Base-by-base conservation (phyloP, 2,113 vertebrate genomes). In the Platysteira castanea region DNA sequence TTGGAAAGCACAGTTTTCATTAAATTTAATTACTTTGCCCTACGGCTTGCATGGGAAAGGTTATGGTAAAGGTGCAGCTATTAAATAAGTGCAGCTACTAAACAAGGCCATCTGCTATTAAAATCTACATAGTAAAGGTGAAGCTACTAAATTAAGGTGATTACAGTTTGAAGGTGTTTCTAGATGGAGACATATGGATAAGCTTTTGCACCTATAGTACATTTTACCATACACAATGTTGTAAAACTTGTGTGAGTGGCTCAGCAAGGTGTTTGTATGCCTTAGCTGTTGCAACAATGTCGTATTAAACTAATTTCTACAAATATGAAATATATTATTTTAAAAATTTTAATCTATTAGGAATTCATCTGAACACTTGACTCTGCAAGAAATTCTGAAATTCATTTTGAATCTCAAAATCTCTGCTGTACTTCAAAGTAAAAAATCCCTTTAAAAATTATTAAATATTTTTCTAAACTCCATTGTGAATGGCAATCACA, bases 81-180 rank as follows among this genome's bases (percentile, higher is more conserved):
- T 80, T 92, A 90, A 91, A 79, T 69, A 74, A 88, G 13, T 54
- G 44, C 24, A 92, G 75, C 80, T 89, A 75, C 85, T 89, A 95
- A 87, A 92, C 67, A 95, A 84, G 75, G 65, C 63, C 83, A 89
- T 54, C 31, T 78, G 44, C 57, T 88, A 86, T 82, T 91, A 94
- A 96, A 96, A 96, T 87, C 70, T 87, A 85, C 93, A 73, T n/a
- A 80, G 69, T 81, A 96, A 95, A 96, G 85, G 74, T 85, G 80
- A 91, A 84, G 89, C 80, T 92, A 86, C 76, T 84, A 96, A 94
- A 95, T 82, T 74, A 91, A 49, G 35, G 42, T 49, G 82, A 93
- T 95, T 95, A 90, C 46, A 61, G 44, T 88, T 89, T 69, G 52
- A 93, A 37, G 15, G 39, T 87, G 42, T 70, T 84, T 90, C 68